These are phyloP conservation scores for Spea hammondii DNA, from an alignment of 2,797 vertebrate species.

Conservation along the genomic window DNA sequence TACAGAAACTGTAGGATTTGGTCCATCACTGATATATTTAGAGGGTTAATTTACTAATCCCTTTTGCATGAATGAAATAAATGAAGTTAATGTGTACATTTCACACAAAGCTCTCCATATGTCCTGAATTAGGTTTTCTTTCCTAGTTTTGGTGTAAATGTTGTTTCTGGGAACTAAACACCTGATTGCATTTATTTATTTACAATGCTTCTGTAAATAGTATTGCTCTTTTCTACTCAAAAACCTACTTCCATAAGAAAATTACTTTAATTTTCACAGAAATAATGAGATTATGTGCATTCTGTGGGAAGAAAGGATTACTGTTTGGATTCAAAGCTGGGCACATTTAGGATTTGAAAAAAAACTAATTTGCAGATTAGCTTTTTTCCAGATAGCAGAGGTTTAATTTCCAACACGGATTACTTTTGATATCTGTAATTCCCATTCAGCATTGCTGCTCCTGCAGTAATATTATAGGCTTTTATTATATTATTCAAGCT, in stretches of 20 bases:
- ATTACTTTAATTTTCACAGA: background rate
- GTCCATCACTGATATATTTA: too few species aligned
- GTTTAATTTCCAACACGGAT: slow-evolving; percentile 21
- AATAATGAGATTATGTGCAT: background rate
- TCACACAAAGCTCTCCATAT: too few species aligned
- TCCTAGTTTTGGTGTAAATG: too few species aligned
- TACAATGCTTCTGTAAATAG: background rate
- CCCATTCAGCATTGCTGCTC: slow-evolving; percentile 16
- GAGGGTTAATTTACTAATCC: too few species aligned
- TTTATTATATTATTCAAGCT: slow-evolving; percentile 1
- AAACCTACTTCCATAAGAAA: background rate
- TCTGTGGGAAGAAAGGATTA: slow-evolving; percentile 10
- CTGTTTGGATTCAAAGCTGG: slow-evolving; percentile 8
- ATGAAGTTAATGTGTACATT: too few species aligned
- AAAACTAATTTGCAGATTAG: slow-evolving; percentile 41
- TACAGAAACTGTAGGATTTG: too few species aligned
- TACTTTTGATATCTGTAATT: slow-evolving; percentile 26
- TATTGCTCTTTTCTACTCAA: background rate
- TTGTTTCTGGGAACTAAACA: too few species aligned
- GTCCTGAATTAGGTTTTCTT: too few species aligned
- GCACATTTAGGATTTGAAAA: slow-evolving; percentile 24
- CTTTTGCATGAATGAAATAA: too few species aligned
- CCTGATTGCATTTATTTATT: background rate
- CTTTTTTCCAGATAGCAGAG: slow-evolving; percentile 8
- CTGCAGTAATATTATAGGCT: slow-evolving; percentile 10